Percentiles rank a stretch among this genome's conserved stretches.
Evolutionary conservation across 2,797 vertebrate genomes (phyloP).

Genomic region (Silurus aristotelis): DNA sequence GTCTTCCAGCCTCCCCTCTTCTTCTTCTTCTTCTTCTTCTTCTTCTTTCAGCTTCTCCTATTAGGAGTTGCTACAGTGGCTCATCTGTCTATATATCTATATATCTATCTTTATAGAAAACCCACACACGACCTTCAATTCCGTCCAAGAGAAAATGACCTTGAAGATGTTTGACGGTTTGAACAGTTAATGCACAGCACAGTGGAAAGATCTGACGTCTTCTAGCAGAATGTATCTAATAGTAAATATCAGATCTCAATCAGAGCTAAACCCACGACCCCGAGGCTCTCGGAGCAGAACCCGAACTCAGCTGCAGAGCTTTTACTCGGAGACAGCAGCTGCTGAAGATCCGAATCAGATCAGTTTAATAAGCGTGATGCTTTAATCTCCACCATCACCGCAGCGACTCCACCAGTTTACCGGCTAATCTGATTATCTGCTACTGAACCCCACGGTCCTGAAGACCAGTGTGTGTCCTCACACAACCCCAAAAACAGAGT

Average conservation of each 20-base stretch:
- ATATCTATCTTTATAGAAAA: no score
- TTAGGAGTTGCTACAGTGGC: no score
- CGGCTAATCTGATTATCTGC: background rate
- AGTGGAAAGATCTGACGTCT: no score
- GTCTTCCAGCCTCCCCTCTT: no score
- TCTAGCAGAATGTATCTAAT: no score
- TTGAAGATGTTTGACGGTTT: no score
- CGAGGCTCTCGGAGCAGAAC: background rate
- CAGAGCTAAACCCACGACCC: background rate
- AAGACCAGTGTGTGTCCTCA: background rate
- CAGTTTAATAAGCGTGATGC: conserved; percentile 9
- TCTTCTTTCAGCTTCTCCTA: no score
- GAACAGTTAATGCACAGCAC: no score
- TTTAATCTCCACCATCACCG: conserved; percentile 17
- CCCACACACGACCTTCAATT: no score
- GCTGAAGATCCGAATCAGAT: conserved; percentile 10
- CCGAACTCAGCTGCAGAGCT: background rate
- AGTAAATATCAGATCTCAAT: background rate
- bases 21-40: no score
- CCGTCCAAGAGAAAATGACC: no score
- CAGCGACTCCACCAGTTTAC: background rate
- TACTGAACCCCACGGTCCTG: background rate
- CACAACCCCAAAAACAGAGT: background rate
- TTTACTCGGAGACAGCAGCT: background rate
- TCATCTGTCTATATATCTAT: no score